Evolutionary conservation across 2,888 invertebrate genomes (phyloP).

Genomic region (Morpho achilles): DNA sequence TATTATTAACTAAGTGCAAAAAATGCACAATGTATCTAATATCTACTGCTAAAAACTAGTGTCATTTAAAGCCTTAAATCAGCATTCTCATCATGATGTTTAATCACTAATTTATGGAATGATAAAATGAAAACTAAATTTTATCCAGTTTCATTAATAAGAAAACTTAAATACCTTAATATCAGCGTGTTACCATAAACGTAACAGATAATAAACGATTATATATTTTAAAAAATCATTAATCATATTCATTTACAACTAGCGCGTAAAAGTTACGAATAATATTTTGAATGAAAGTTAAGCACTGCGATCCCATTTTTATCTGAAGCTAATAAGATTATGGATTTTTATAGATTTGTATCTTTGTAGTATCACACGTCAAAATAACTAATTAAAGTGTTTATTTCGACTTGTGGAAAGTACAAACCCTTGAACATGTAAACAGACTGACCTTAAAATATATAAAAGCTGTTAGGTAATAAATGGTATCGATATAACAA

Average conservation of each 20-base stretch:
- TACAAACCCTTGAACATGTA: neutral
- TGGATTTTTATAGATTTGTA: too few species aligned
- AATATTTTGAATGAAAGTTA: too few species aligned
- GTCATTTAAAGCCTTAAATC: constrained; percentile 22
- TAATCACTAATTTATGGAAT: neutral
- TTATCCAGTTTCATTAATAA: neutral
- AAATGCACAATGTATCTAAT: constrained; percentile 18
- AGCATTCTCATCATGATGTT: too few species aligned
- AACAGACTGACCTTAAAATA: neutral
- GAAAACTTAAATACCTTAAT: constrained; percentile 19
- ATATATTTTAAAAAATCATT: too few species aligned
- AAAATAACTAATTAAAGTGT: too few species aligned
- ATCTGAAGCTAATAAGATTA: too few species aligned
- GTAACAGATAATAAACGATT: neutral
- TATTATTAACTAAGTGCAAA: constrained; percentile 23
- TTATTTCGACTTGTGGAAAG: too few species aligned
- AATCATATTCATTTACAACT: too few species aligned
- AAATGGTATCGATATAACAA: too few species aligned
- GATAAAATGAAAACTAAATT: neutral
- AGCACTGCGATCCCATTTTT: too few species aligned
- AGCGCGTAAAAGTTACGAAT: too few species aligned
- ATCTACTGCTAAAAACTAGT: constrained; percentile 22
- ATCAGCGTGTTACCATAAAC: constrained; percentile 4
- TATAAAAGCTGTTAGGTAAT: neutral
- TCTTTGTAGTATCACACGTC: too few species aligned